Percentiles rank a stretch among this genome's conserved stretches.
Conservation (phyloP, 2,888 invertebrate species). For the Aporophyla lueneburgensis region DNA sequence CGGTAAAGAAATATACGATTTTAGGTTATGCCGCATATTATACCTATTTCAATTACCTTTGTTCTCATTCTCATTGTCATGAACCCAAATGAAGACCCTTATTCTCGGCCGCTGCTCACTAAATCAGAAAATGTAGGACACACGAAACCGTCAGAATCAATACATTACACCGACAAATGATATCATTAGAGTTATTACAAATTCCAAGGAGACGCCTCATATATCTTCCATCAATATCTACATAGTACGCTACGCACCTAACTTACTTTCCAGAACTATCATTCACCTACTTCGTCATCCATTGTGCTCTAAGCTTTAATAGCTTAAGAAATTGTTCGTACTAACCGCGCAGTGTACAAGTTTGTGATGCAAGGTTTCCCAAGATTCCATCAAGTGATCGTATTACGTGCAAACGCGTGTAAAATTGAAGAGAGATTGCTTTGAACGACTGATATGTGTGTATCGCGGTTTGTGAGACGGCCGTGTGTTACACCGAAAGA, state of each 20-base stretch:
- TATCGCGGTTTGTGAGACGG: conserved; percentile 62
- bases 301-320: conserved; percentile 21
- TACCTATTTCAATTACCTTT: background rate
- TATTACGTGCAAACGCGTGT: conserved; percentile 87
- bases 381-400: conserved; percentile 79
- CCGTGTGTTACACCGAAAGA: conserved; percentile 71
- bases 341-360: conserved; percentile 63
- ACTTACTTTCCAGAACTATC: conserved; percentile 35
- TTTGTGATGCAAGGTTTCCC: conserved; percentile 49
- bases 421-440: conserved; percentile 88
- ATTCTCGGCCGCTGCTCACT: background rate
- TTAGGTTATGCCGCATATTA: background rate
- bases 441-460: conserved; percentile 73
- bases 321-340: conserved; percentile 9
- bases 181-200: conserved; percentile 18
- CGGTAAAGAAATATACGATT: background rate
- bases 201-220: conserved; percentile 16
- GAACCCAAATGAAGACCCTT: background rate
- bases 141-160: background rate
- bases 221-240: conserved; percentile 34
- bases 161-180: conserved; percentile 20
- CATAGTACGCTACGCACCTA: conserved; percentile 28
- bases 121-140: conserved; percentile 5
- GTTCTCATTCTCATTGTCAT: background rate
- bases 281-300: conserved; percentile 11